Conservation (phyloP, 2,888 invertebrate genomes). For the Drosophila nigritarsus region DNA sequence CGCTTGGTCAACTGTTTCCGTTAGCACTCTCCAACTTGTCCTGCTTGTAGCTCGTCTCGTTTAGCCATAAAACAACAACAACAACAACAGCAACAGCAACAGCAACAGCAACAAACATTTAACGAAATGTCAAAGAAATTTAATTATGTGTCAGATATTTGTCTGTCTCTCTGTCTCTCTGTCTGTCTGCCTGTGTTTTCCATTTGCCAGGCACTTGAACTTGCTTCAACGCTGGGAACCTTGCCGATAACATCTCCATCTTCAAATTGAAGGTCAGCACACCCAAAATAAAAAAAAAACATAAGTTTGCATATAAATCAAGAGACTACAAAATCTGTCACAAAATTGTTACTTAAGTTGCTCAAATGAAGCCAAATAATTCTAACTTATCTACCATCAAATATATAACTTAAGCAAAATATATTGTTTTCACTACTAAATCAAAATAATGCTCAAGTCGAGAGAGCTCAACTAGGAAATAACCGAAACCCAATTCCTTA, state of each 20-base stretch:
- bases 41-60: constrained; percentile 59
- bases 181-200: constrained; percentile 12
- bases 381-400: background rate
- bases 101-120: constrained; percentile 15
- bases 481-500: too few relatives aligned
- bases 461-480: background rate
- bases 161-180: constrained; percentile 4
- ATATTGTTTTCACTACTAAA: too few relatives aligned
- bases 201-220: constrained; percentile 34
- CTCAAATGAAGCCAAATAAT: background rate
- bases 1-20: constrained; percentile 62
- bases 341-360: background rate
- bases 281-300: background rate
- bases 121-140: constrained; percentile 44
- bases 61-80: constrained; percentile 40
- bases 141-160: constrained; percentile 44
- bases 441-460: background rate
- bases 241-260: constrained; percentile 28
- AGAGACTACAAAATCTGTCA: constrained; percentile 1
- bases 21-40: constrained; percentile 62
- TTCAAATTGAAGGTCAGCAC: constrained; percentile 18
- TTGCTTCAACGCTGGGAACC: constrained; percentile 44
- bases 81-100: constrained; percentile 11
- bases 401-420: background rate
- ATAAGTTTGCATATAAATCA: constrained; percentile 1